phyloP scores from a whole-genome alignment of 2,113 vertebrate genomes.

The Malurus melanocephalus region DNA sequence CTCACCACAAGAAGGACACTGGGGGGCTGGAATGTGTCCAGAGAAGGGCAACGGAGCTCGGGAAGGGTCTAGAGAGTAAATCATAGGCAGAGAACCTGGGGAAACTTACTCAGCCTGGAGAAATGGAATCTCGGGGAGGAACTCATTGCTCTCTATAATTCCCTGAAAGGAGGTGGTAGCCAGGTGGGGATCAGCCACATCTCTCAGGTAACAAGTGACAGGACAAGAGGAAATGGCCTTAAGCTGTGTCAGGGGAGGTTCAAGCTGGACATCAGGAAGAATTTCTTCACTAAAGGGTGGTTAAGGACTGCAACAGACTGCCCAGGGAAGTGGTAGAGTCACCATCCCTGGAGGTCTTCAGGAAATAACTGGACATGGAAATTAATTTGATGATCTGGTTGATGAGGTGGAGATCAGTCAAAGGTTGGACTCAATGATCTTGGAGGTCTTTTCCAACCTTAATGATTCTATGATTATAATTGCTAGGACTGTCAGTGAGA shows the following conservation, averaged over 20 bases:
- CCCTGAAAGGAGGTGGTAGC: background rate
- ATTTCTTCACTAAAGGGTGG: background rate
- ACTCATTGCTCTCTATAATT: accelerated
- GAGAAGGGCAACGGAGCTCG: accelerated
- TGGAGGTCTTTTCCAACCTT: background rate
- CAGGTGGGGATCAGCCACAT: accelerated
- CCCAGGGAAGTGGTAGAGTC: background rate
- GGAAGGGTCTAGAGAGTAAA: background rate
- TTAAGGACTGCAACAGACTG: background rate
- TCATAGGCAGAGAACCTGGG: background rate
- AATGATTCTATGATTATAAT: background rate
- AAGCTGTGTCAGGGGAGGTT: background rate
- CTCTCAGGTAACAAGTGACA: background rate
- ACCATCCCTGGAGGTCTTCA: background rate
- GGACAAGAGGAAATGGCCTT: background rate
- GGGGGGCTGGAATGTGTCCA: background rate
- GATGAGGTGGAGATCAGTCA: background rate
- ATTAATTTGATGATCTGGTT: background rate
- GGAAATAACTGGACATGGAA: background rate
- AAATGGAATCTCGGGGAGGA: background rate
- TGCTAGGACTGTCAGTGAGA: background rate
- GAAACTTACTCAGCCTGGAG: background rate
- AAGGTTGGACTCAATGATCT: background rate
- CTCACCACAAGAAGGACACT: background rate
- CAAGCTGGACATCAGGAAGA: background rate